Evolutionary conservation across 2,888 invertebrate species (phyloP).

Genomic region (Nomada hirtipes): DNA sequence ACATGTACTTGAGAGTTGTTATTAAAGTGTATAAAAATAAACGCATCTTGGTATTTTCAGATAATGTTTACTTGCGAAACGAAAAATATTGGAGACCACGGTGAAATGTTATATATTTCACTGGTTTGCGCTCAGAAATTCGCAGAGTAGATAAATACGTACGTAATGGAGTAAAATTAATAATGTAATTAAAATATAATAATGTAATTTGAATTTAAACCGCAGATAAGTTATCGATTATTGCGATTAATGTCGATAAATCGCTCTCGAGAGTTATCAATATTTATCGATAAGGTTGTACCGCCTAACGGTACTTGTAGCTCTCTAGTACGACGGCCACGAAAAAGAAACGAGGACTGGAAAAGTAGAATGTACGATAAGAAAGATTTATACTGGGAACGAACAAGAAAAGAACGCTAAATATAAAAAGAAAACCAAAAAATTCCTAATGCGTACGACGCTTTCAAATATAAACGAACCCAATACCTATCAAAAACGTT

Average conservation of each 20-base stretch:
- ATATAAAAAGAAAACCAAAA: neutral
- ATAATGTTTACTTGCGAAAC: neutral
- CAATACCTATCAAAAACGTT: slow-evolving; percentile 12
- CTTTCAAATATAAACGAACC: neutral
- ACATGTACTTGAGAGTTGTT: neutral
- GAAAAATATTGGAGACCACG: neutral
- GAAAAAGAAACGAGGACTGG: neutral
- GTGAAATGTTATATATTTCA: too few species aligned
- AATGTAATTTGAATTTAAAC: neutral
- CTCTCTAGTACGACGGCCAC: neutral
- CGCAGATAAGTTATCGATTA: neutral
- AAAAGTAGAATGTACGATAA: slow-evolving; percentile 6
- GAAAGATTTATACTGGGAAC: neutral
- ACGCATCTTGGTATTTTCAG: neutral
- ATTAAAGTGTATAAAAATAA: neutral
- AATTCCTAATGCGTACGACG: neutral
- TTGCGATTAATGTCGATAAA: neutral
- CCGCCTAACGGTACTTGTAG: slow-evolving; percentile 2
- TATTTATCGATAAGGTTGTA: slow-evolving; percentile 3
- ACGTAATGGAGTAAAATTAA: neutral
- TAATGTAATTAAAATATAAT: too few species aligned
- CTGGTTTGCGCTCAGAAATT: neutral
- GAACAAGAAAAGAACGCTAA: neutral
- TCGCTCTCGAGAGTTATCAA: neutral
- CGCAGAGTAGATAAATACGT: too few species aligned